These are phyloP conservation scores for Diorhabda elongata DNA, from an alignment of 1,140 invertebrate genomes.

Conservation along the genomic window DNA sequence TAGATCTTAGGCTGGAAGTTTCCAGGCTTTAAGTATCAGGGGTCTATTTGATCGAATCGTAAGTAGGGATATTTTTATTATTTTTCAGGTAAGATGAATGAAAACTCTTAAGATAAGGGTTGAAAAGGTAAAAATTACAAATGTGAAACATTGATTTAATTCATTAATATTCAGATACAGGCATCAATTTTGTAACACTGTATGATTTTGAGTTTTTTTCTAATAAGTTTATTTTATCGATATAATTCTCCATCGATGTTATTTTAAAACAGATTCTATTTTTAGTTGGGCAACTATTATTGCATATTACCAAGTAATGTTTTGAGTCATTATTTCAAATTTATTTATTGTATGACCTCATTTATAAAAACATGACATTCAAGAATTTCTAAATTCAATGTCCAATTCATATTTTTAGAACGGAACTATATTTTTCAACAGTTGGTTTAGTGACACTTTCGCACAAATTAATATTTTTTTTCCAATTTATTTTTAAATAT, in stretches of 20 bases:
- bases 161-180: no score
- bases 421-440: not conserved
- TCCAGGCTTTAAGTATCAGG: no score
- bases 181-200: not conserved
- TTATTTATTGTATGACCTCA: constrained; percentile 10
- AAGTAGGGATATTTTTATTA: no score
- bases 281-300: constrained; percentile 5
- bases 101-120: no score
- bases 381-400: not conserved
- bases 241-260: not conserved
- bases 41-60: no score
- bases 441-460: not conserved
- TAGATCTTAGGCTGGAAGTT: no score
- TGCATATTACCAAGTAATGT: not conserved
- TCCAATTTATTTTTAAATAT: not conserved
- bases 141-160: no score
- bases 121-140: no score
- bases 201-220: not conserved
- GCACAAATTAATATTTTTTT: not conserved
- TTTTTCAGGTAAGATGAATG: no score
- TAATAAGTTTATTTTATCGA: not conserved
- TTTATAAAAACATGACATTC: constrained; percentile 9
- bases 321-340: constrained; percentile 5
- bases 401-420: constrained; percentile 1
- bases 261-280: not conserved